Evolutionary conservation across 1,140 invertebrate species (phyloP), one percentile per base, ranked within the genome.

Genomic region (Drosophila virilis): DNA sequence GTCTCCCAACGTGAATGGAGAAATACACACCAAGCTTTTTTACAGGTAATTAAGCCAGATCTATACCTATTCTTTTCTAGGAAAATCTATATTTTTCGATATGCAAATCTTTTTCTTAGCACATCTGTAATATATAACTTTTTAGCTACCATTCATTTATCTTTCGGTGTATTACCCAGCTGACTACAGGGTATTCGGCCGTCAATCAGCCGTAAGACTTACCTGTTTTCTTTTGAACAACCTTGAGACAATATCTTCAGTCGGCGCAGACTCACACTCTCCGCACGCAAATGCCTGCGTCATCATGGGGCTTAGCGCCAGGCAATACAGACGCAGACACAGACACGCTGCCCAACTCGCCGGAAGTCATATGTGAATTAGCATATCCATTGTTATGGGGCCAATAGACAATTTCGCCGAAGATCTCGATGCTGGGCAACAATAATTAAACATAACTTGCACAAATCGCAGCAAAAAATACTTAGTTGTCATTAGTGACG

Each of bases 401-500:
- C 10, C 43, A 12, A 46, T n/a, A 8, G 22, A 45, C 17, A 67
- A 80, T 84, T 83, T 83, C 68, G 46, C 77, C 69, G 42, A 58
- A 54, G 17, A 12, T 13, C 43, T 62, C 51, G 10, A 37, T 59
- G 50, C 42, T 35, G 43, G 13, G 42, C 52, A 68, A 28, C 33
- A 76, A 70, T 77, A 72, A 66, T 73, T 78, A 75, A 78, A 75
- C 73, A 43, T 37, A 74, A 65, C 74, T 60, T 78, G 74, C 52
- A 68, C 54, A 78, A 76, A 86, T 74, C 74, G 74, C 67, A 1
- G 22, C 22, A 22, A 22, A 22, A 22, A 64, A 35, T 45, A n/a
- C n/a, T n/a, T 65, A 79, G 71, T 79, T 77, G 65, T 55, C 79
- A 88, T 86, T 88, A 83, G 73, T 69, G 64, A 83, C 82, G 76